Evolutionary conservation across 2,888 invertebrate species (phyloP).

Genomic region (Agonopterix arenella): DNA sequence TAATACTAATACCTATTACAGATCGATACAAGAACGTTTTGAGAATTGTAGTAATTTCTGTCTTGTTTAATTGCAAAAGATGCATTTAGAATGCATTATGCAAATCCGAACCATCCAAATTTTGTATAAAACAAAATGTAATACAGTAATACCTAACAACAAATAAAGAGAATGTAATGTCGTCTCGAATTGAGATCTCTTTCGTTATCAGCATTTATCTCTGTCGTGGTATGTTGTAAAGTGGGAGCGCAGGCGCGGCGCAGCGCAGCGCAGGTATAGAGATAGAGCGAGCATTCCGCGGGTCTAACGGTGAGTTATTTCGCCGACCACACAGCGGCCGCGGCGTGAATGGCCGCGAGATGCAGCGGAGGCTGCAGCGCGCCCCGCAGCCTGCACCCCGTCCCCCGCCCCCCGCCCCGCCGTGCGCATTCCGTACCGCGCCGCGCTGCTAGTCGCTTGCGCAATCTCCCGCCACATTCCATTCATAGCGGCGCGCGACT

Average conservation of each 20-base stretch:
- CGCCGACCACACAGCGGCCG: slow-evolving; percentile 50
- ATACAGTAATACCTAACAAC: slow-evolving; percentile 7
- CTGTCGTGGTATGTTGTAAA: slow-evolving; percentile 33
- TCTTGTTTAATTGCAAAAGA: no score
- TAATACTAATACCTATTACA: no score
- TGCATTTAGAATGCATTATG: not conserved
- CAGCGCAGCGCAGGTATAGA: slow-evolving; percentile 38
- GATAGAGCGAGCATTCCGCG: slow-evolving; percentile 69
- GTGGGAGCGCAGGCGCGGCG: slow-evolving; percentile 25
- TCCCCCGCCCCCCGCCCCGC: slow-evolving; percentile 11
- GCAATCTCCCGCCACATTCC: slow-evolving; percentile 73
- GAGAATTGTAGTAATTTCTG: no score
- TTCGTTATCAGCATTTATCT: slow-evolving; percentile 34
- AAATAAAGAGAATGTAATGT: slow-evolving; percentile 21
- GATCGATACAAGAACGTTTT: no score
- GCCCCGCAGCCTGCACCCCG: slow-evolving; percentile 35
- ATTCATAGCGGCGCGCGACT: slow-evolving; percentile 53
- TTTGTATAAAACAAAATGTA: slow-evolving; percentile 15
- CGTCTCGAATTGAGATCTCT: slow-evolving; percentile 28
- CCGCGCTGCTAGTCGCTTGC: slow-evolving; percentile 58
- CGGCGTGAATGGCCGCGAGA: slow-evolving; percentile 71
- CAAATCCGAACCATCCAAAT: slow-evolving; percentile 13
- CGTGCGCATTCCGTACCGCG: slow-evolving; percentile 49
- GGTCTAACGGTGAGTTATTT: slow-evolving; percentile 73
- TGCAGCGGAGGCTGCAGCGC: slow-evolving; percentile 61